A percentile compares a stretch with the other conserved stretches of the same genome.
phyloP scores from a whole-genome alignment of 2,888 invertebrate species.

The Spialia ferax region DNA sequence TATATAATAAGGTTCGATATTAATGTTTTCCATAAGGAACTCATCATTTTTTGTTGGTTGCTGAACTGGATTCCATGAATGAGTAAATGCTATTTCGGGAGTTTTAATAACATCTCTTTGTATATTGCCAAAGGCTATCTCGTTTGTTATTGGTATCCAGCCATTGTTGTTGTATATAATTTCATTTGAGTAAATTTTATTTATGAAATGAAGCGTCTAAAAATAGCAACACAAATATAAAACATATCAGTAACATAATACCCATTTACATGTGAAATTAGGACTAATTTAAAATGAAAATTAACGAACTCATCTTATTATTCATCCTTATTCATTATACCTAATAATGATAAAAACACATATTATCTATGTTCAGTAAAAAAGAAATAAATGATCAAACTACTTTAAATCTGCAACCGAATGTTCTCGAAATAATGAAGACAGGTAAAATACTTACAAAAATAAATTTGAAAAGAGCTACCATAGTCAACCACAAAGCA shows the following conservation, averaged over 20 bases:
- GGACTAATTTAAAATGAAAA: too few relatives aligned
- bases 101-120: slow-evolving; percentile 44
- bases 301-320: too few relatives aligned
- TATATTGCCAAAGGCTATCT: slow-evolving; percentile 44
- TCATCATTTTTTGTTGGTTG: neutral
- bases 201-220: neutral
- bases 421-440: too few relatives aligned
- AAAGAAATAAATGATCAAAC: too few relatives aligned
- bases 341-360: too few relatives aligned
- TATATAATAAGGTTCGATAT: slow-evolving; percentile 9
- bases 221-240: neutral
- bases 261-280: too few relatives aligned
- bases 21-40: neutral
- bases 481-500: slow-evolving; percentile 11
- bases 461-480: neutral
- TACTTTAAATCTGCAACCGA: neutral
- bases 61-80: slow-evolving; percentile 33
- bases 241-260: too few relatives aligned
- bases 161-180: slow-evolving; percentile 43
- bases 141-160: slow-evolving; percentile 51
- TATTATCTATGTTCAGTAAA: too few relatives aligned
- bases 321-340: too few relatives aligned
- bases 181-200: slow-evolving; percentile 1
- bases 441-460: slow-evolving; percentile 17
- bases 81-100: slow-evolving; percentile 33